Evolutionary conservation across 2,113 vertebrate genomes (phyloP).

Genomic region (Dunckerocampus dactyliophorus): DNA sequence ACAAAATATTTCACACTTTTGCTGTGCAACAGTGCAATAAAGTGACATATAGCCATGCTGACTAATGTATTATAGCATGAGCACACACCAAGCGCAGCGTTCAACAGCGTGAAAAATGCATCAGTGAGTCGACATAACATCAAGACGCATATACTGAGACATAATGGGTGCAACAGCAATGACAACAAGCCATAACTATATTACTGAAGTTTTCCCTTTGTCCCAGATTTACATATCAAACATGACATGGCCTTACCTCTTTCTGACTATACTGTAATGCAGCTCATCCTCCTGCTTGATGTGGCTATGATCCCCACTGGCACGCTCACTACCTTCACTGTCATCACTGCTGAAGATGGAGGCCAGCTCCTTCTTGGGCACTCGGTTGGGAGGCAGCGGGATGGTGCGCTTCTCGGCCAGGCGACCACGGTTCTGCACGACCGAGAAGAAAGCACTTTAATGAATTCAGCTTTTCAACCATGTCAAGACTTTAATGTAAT

Average conservation of each 20-base stretch:
- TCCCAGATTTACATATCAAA: constrained; percentile 20
- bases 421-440: constrained; percentile 89
- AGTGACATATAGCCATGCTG: background rate
- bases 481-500: background rate
- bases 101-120: constrained; percentile 14
- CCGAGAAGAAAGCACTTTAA: constrained; percentile 30
- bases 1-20: background rate
- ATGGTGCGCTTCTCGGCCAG: constrained; percentile 94
- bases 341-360: constrained; percentile 86
- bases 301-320: constrained; percentile 80
- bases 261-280: constrained; percentile 93
- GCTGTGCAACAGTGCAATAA: background rate
- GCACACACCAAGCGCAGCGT: background rate
- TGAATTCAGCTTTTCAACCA: background rate
- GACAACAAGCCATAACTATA: constrained; percentile 17
- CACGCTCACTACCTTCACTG: constrained; percentile 82
- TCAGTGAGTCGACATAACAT: constrained; percentile 27
- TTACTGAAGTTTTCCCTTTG: constrained; percentile 27
- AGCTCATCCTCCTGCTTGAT: constrained; percentile 90
- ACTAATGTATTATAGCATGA: constrained; percentile 13
- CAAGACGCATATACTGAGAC: constrained; percentile 34
- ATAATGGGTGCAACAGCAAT: constrained; percentile 7
- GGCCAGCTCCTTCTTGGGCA: constrained; percentile 88
- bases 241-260: constrained; percentile 77
- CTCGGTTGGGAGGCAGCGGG: constrained; percentile 80